Conservation (phyloP, 2,888 invertebrate genomes). For the Cecidostiba fungosa region DNA sequence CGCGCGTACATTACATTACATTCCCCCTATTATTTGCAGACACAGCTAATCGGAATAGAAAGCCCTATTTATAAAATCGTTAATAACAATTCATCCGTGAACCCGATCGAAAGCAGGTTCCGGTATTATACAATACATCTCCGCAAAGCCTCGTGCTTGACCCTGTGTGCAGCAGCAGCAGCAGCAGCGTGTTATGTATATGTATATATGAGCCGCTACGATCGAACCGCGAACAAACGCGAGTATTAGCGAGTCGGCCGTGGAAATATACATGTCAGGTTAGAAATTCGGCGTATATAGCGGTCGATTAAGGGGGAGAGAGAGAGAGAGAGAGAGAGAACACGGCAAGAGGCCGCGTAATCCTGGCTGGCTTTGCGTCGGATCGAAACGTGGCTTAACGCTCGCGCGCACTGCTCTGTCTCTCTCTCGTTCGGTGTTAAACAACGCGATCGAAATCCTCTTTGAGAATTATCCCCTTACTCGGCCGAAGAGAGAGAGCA, state of each 20-base stretch:
- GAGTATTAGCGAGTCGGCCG: slow-evolving; percentile 12
- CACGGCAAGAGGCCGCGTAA: slow-evolving; percentile 17
- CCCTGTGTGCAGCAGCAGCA: no score
- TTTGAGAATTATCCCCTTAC: slow-evolving; percentile 64
- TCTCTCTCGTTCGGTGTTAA: slow-evolving; percentile 61
- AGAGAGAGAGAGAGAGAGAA: not conserved
- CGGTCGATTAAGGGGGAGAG: slow-evolving; percentile 12
- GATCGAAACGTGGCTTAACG: slow-evolving; percentile 42
- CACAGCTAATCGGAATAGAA: no score
- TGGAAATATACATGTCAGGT: slow-evolving; percentile 35
- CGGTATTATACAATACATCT: not conserved
- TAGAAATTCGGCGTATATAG: slow-evolving; percentile 10
- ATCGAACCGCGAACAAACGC: not conserved
- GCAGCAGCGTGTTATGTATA: no score
- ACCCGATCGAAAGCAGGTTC: not conserved
- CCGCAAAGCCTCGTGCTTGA: slow-evolving; percentile 1
- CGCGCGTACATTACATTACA: no score
- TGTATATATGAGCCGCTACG: not conserved
- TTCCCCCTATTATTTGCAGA: no score
- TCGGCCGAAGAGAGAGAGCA: not conserved
- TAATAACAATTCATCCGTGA: no score
- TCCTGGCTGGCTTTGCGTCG: slow-evolving; percentile 29
- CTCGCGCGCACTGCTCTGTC: not conserved
- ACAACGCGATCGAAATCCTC: slow-evolving; percentile 67
- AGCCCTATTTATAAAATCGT: no score